Conservation (phyloP, 2,113 vertebrate species). For the Sminthopsis crassicaudata region DNA sequence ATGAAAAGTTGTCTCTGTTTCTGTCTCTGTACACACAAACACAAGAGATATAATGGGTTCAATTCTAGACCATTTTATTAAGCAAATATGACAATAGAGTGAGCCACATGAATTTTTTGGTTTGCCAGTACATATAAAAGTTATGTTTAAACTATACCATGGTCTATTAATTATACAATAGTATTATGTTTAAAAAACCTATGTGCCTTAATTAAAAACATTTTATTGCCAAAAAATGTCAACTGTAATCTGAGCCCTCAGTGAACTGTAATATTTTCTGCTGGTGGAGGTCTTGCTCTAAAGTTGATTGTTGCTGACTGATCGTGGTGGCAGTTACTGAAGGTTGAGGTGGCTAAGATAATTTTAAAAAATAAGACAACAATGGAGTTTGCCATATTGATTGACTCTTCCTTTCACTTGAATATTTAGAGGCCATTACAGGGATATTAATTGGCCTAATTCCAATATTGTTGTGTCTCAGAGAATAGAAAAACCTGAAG, state of each 20-base stretch:
- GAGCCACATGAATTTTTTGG: no score
- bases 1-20: no score
- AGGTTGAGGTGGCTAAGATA: neutral
- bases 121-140: no score
- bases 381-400: neutral
- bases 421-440: neutral
- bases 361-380: neutral
- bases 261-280: neutral
- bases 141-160: no score
- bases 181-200: neutral
- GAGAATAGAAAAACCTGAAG: neutral
- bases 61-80: no score
- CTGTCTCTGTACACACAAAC: no score
- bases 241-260: neutral
- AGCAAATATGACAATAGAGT: no score
- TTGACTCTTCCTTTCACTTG: neutral
- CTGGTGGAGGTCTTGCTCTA: neutral
- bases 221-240: neutral
- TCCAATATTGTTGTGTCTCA: neutral
- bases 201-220: neutral
- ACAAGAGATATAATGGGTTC: no score
- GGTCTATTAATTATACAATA: no score
- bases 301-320: neutral
- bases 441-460: neutral
- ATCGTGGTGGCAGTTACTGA: neutral